phyloP scores from a whole-genome alignment of 2,888 invertebrate genomes.

The Podabrus alpinus region DNA sequence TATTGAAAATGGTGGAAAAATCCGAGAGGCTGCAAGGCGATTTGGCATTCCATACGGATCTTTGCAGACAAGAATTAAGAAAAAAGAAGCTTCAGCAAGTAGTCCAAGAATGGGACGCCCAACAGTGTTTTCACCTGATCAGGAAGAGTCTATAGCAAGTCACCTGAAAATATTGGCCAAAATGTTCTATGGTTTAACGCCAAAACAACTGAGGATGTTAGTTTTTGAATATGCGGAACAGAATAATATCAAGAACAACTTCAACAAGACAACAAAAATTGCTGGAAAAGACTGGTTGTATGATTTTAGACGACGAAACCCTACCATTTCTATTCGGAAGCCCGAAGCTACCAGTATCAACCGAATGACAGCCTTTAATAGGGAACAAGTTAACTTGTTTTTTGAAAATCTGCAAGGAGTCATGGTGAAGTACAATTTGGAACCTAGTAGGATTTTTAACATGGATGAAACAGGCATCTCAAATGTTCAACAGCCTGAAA shows the following conservation, averaged over 20 bases:
- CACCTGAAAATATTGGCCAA: not conserved
- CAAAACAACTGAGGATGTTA: not conserved
- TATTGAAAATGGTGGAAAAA: too few species aligned
- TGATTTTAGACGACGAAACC: not conserved
- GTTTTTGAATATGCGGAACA: not conserved
- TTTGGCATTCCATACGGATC: not conserved
- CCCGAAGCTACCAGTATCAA: constrained; percentile 6
- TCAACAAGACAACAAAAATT: not conserved
- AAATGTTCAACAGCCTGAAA: too few species aligned
- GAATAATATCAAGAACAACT: not conserved
- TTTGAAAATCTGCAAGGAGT: too few species aligned
- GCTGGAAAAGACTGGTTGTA: constrained; percentile 4
- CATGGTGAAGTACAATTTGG: too few species aligned
- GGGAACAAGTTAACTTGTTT: too few species aligned
- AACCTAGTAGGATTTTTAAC: too few species aligned
- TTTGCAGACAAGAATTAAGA: not conserved
- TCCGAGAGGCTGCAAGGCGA: too few species aligned
- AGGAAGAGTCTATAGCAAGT: not conserved
- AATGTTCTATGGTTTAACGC: not conserved
- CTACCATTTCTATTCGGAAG: not conserved
- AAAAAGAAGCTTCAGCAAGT: not conserved
- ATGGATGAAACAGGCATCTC: too few species aligned
- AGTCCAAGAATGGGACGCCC: not conserved
- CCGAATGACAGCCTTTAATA: too few species aligned
- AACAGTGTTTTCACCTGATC: not conserved